Evolutionary conservation across 2,113 vertebrate genomes (phyloP).

Genomic region (Cathartes aura): DNA sequence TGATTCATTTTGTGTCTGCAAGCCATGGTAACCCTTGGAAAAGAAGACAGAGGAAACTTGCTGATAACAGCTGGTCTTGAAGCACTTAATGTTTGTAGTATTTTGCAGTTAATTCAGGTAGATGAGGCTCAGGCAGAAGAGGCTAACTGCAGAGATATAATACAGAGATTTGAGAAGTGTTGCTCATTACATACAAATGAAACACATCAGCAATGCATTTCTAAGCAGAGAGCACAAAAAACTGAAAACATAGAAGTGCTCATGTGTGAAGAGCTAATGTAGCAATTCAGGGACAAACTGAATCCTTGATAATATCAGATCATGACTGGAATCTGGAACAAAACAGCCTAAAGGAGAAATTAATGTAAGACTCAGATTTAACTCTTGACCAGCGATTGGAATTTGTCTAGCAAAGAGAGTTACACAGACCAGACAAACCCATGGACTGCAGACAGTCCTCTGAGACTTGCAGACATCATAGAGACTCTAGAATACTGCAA

Average conservation of each 20-base stretch:
- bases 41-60: neutral
- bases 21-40: neutral
- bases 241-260: neutral
- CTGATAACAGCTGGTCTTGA: slow-evolving; percentile 18
- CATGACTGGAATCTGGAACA: slow-evolving; percentile 5
- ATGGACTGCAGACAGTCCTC: neutral
- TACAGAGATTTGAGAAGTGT: slow-evolving; percentile 34
- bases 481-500: slow-evolving; percentile 9
- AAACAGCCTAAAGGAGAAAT: slow-evolving; percentile 14
- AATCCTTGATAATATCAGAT: slow-evolving; percentile 16
- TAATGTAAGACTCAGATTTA: neutral
- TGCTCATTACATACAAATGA: slow-evolving; percentile 54
- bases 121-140: slow-evolving; percentile 28
- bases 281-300: slow-evolving; percentile 13
- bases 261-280: slow-evolving; percentile 51
- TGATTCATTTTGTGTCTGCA: neutral
- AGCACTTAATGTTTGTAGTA: slow-evolving; percentile 23
- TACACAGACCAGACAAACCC: neutral
- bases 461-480: neutral
- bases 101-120: slow-evolving; percentile 58
- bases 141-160: slow-evolving; percentile 24
- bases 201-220: slow-evolving; percentile 29
- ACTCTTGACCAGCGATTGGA: neutral
- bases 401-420: neutral
- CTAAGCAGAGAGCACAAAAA: slow-evolving; percentile 12